Evolutionary conservation across 2,888 invertebrate genomes (phyloP).

Genomic region (Rhingia rostrata): DNA sequence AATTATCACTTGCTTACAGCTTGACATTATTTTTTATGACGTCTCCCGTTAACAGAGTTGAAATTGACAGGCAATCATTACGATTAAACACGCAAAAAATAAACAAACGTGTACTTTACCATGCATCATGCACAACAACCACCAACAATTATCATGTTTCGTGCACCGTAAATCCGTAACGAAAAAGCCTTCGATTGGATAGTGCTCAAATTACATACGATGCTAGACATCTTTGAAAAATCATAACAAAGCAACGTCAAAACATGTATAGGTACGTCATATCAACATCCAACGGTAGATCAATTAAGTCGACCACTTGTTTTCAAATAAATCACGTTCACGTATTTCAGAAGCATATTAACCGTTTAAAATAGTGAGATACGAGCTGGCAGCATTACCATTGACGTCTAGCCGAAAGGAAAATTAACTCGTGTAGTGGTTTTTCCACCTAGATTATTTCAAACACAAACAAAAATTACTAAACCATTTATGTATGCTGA

Average conservation of each 20-base stretch:
- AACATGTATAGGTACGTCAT: neutral
- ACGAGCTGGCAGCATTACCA: neutral
- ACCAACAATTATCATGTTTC: conserved; percentile 52
- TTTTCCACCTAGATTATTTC: neutral
- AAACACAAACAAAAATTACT: neutral
- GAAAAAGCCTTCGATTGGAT: conserved; percentile 41
- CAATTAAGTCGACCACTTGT: conserved; percentile 46
- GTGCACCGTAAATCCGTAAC: conserved; percentile 60
- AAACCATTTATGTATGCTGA: neutral
- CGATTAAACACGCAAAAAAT: conserved; percentile 29
- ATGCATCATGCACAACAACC: conserved; percentile 33
- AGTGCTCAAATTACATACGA: conserved; percentile 36
- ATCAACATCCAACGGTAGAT: conserved; percentile 24
- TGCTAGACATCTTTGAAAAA: conserved; percentile 21
- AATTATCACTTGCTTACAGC: too few species aligned
- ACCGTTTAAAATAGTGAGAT: conserved; percentile 6
- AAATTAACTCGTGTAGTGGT: neutral
- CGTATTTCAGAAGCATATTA: neutral
- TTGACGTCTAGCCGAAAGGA: neutral
- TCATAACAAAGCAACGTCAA: conserved; percentile 5
- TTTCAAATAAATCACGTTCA: conserved; percentile 61
- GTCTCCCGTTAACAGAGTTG: neutral
- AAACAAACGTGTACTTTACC: conserved; percentile 9
- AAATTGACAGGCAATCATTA: neutral
- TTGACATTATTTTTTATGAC: too few species aligned